A percentile compares a stretch with the other conserved stretches of the same genome.
phyloP scores from a whole-genome alignment of 1,140 invertebrate species.

The Drosophila littoralis region DNA sequence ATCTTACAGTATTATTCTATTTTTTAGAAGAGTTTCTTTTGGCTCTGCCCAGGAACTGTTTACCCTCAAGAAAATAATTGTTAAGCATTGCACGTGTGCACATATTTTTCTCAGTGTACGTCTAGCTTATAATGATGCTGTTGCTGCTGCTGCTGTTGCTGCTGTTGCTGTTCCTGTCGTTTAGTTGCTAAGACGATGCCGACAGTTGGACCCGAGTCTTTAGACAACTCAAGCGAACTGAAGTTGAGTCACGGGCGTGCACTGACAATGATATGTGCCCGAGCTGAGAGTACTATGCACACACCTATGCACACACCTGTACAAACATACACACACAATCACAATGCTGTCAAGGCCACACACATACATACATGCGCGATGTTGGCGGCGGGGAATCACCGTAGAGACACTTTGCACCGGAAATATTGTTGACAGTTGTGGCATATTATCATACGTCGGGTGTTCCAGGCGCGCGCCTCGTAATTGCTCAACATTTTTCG shows the following conservation, averaged over 20 bases:
- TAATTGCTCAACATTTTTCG: slow-evolving; percentile 52
- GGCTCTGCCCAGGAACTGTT: too few relatives aligned
- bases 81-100: neutral
- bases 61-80: neutral
- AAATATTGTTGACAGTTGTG: slow-evolving; percentile 81
- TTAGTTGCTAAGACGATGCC: slow-evolving; percentile 76
- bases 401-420: slow-evolving; percentile 36
- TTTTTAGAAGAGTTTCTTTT: too few relatives aligned
- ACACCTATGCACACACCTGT: slow-evolving; percentile 4
- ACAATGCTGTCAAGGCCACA: too few relatives aligned
- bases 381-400: neutral
- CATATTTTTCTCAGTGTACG: slow-evolving; percentile 48
- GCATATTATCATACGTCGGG: slow-evolving; percentile 72
- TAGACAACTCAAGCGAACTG: slow-evolving; percentile 75
- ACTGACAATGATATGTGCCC: slow-evolving; percentile 78
- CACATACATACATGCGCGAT: slow-evolving; percentile 9
- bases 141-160: slow-evolving; percentile 28
- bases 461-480: slow-evolving; percentile 38
- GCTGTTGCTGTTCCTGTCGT: slow-evolving; percentile 54
- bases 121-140: slow-evolving; percentile 72
- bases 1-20: too few relatives aligned
- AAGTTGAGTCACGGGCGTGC: slow-evolving; percentile 55
- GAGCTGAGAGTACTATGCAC: slow-evolving; percentile 35
- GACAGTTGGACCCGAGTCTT: slow-evolving; percentile 73
- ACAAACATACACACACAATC: slow-evolving; percentile 3